phyloP scores from a whole-genome alignment of 2,888 invertebrate genomes.

The Drosophila villosipedis region DNA sequence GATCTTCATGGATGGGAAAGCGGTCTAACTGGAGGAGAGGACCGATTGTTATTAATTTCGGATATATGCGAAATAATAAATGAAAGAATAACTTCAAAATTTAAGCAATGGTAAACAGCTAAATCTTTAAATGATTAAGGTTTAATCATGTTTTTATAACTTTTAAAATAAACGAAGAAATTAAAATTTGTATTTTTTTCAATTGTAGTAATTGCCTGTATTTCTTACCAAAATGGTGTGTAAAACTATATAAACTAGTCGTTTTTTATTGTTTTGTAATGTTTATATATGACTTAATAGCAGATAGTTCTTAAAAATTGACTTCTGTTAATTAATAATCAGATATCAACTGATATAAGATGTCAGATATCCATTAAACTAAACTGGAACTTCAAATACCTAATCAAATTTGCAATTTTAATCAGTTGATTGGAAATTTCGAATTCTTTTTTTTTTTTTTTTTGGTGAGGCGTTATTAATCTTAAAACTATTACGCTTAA shows the following conservation, averaged over 20 bases:
- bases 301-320: accelerated
- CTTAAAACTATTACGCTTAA: too few relatives aligned
- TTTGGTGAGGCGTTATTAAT: too few relatives aligned
- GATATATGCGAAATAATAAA: neutral
- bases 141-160: neutral
- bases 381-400: neutral
- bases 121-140: neutral
- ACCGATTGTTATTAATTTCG: neutral
- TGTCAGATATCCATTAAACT: neutral
- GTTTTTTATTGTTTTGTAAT: neutral
- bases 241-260: neutral
- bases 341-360: neutral
- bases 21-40: neutral
- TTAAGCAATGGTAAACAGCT: neutral
- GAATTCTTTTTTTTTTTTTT: too few relatives aligned
- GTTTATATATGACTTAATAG: accelerated
- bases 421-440: too few relatives aligned
- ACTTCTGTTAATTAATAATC: neutral
- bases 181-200: neutral
- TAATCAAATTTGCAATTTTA: neutral
- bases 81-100: neutral
- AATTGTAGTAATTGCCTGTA: neutral
- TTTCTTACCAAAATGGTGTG: neutral
- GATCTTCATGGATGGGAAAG: neutral
- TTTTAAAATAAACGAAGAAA: neutral